Percentiles rank a stretch among this genome's conserved stretches.
Conservation (phyloP, 2,888 invertebrate genomes). For the Athalia circularis region DNA sequence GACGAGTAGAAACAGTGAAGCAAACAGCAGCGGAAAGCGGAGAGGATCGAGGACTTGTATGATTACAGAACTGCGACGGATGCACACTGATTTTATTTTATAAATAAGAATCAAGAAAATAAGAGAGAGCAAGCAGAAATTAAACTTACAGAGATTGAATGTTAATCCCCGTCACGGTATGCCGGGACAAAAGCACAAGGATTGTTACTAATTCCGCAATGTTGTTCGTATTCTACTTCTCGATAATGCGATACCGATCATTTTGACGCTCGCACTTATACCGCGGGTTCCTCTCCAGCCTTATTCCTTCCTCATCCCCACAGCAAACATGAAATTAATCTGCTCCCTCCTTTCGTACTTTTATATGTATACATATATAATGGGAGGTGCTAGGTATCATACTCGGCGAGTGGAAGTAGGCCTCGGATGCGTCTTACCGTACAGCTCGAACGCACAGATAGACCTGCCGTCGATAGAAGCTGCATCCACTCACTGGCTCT, state of each 20-base stretch:
- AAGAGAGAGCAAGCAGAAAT: background rate
- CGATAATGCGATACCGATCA: conserved; percentile 28
- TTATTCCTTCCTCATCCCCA: conserved; percentile 30
- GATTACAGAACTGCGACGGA: too few relatives aligned
- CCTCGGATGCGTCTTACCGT: too few relatives aligned
- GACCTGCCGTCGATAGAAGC: too few relatives aligned
- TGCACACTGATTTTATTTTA: too few relatives aligned
- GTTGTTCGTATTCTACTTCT: conserved; percentile 11
- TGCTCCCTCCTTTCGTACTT: conserved; percentile 8
- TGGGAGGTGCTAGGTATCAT: too few relatives aligned
- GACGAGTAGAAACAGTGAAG: too few relatives aligned
- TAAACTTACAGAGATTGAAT: conserved; percentile 20
- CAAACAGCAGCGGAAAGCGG: background rate
- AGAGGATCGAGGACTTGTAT: background rate
- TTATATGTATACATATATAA: background rate
- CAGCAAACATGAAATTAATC: conserved; percentile 26
- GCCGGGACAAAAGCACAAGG: background rate
- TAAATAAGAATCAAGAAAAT: conserved; percentile 4
- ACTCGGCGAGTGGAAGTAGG: too few relatives aligned
- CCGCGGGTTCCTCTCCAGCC: conserved; percentile 22
- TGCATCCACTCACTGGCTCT: too few relatives aligned
- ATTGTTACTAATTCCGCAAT: conserved; percentile 15
- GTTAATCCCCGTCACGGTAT: background rate
- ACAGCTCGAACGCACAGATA: too few relatives aligned
- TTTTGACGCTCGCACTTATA: conserved; percentile 26